Evolutionary conservation across 2,888 invertebrate species (phyloP), one percentile per base, ranked within the genome.

Genomic region (Baronia brevicornis): DNA sequence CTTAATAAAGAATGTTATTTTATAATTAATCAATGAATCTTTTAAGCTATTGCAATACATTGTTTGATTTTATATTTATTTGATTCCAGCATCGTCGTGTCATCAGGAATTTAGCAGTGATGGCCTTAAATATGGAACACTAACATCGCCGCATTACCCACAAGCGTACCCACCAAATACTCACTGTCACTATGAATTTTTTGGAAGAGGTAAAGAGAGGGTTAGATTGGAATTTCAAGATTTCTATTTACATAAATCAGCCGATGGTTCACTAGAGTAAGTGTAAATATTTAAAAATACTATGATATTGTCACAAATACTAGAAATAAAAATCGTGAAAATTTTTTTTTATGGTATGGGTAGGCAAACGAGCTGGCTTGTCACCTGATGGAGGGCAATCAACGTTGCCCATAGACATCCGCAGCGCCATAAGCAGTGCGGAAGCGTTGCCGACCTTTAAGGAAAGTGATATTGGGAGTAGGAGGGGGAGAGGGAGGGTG

Each of bases 111-210:
- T 91, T 62, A 91, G 88, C 74, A 94, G 95, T 56, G 93, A 93
- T 57, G 87, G 88, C 29, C 87, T 88, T 35, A 94, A 92, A 74
- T 91, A 92, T 46, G 97, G 97, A 14, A 90, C 90, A 14, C 89
- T 97, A 50, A 90, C 90, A 24, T 94, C 95, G 30, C 95, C 94
- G 9, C 91, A 92, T 60, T 95, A 92, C 69, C 94, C 92, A n/a
- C 88, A 89, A 37, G 89, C 91, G 26, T 96, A 95, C 74, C 92
- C 94, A 26, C 78, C 90, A 12, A 89, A 91, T 57, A 89, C 93
- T 33, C 89, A 90, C 53, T 97, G 97, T 75, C 90, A 92, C 55
- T 97, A 94, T 74, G 94, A 96, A 62, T 97, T 97, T 73, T 91
- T 91, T 60, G 96, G 96, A 22, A 86, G 91, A 44, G 92, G 92